Percentiles rank a stretch among this genome's conserved stretches.
phyloP scores from a whole-genome alignment of 30 jellyfish, hydroid and myxozoan genomes.

The Clytia hemisphaerica region DNA sequence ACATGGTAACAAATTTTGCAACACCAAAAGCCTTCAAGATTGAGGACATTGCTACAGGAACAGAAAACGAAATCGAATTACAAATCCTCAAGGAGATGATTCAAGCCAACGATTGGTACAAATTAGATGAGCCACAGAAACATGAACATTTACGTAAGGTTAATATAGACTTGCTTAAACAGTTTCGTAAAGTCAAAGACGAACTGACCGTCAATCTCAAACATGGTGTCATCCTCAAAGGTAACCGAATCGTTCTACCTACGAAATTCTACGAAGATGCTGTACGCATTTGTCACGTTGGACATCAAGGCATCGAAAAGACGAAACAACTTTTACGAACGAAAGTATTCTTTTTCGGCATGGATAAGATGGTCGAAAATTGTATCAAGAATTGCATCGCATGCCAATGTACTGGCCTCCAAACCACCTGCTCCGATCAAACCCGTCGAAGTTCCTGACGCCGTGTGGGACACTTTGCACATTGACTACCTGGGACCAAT shows the following conservation, averaged over 20 bases:
- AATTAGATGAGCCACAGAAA: neutral
- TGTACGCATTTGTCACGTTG: slow-evolving; percentile 5
- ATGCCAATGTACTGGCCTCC: too few species aligned
- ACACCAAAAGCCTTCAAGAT: slow-evolving; percentile 9
- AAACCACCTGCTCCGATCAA: slow-evolving; percentile 6
- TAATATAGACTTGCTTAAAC: slow-evolving; percentile 2
- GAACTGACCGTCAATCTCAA: slow-evolving; percentile 14
- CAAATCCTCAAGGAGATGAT: slow-evolving; percentile 3
- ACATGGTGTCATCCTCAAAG: too few species aligned
- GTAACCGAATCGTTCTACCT: slow-evolving; percentile 3
- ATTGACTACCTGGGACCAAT: slow-evolving; percentile 17
- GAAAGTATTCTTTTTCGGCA: slow-evolving; percentile 10
- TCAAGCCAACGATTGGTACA: slow-evolving; percentile 6
- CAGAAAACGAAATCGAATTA: slow-evolving; percentile 6
- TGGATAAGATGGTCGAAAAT: slow-evolving; percentile 16
- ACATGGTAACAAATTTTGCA: too few species aligned
- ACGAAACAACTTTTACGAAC: slow-evolving; percentile 21
- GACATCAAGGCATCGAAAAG: slow-evolving; percentile 12
- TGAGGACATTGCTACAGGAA: slow-evolving; percentile 18
- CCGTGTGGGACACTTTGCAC: slow-evolving; percentile 15
- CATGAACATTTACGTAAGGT: slow-evolving; percentile 3
- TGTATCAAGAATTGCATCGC: neutral
- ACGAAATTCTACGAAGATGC: slow-evolving; percentile 9
- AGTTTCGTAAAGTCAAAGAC: slow-evolving; percentile 4
- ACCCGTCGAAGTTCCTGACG: slow-evolving; percentile 6